Conservation (phyloP, 2,797 vertebrate genomes). For the Eleutherodactylus coqui region DNA sequence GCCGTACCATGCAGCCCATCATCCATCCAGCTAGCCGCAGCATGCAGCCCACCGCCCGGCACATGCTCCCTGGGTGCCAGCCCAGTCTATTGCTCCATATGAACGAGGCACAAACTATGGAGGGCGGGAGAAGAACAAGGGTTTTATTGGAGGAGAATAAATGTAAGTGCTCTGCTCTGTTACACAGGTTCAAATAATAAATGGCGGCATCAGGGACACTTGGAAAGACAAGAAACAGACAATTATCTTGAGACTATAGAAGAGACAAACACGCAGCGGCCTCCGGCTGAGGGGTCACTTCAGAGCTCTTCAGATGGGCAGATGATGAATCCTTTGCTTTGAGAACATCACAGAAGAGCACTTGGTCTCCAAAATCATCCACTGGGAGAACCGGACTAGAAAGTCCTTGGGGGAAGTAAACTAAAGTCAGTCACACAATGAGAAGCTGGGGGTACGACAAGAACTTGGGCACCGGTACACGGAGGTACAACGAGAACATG, state of each 20-base stretch:
- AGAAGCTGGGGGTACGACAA: background rate
- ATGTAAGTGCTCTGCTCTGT: slow-evolving; percentile 60
- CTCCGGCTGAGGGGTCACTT: slow-evolving; percentile 54
- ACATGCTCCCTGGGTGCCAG: background rate
- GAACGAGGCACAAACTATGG: slow-evolving; percentile 11
- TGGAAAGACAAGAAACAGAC: slow-evolving; percentile 74
- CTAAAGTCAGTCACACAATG: background rate
- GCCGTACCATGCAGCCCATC: background rate
- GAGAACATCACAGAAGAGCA: slow-evolving; percentile 61
- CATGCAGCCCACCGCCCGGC: too few relatives aligned
- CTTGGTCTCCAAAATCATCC: slow-evolving; percentile 54
- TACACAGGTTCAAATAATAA: slow-evolving; percentile 67
- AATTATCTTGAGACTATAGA: slow-evolving; percentile 66
- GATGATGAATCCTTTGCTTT: slow-evolving; percentile 72
- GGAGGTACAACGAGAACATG: too few relatives aligned
- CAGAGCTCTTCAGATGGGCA: slow-evolving; percentile 63
- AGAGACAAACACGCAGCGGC: slow-evolving; percentile 69
- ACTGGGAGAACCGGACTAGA: slow-evolving; percentile 2
- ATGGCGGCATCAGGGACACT: slow-evolving; percentile 66
- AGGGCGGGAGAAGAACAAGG: slow-evolving; percentile 23
- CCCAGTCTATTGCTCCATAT: slow-evolving; percentile 3
- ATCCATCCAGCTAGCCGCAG: too few relatives aligned
- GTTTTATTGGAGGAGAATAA: slow-evolving; percentile 63
- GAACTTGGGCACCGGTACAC: too few relatives aligned
- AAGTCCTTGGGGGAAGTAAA: background rate